These are phyloP conservation scores for Sympetrum striolatum DNA, from an alignment of 2,888 invertebrate species.

Conservation along the genomic window DNA sequence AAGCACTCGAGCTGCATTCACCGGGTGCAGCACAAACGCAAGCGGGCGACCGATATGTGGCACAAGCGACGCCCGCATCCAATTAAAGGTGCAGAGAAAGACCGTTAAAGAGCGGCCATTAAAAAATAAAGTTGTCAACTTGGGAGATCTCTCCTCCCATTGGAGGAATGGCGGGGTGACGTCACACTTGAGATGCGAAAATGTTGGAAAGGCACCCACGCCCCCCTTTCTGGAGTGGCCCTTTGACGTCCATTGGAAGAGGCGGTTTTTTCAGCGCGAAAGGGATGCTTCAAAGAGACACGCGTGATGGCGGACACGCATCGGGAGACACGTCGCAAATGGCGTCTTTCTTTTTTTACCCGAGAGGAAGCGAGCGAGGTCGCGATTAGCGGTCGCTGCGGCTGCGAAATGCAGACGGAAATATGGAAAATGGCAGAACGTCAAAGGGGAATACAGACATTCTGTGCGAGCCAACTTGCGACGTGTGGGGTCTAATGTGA, in stretches of 20 bases:
- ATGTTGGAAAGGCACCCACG: not conserved
- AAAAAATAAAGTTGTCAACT: not conserved
- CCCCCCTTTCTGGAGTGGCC: too few species aligned
- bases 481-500: too few species aligned
- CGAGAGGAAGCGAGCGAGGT: not conserved
- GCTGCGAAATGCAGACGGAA: not conserved
- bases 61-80: not conserved
- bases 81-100: not conserved
- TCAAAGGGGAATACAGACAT: too few species aligned
- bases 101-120: not conserved
- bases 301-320: constrained; percentile 24
- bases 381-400: not conserved
- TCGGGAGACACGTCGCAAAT: not conserved
- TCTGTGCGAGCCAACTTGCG: too few species aligned
- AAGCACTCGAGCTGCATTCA: too few species aligned
- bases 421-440: too few species aligned
- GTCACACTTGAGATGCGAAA: not conserved
- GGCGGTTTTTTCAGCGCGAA: not conserved
- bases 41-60: too few species aligned
- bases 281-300: not conserved
- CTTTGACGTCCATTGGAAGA: too few species aligned
- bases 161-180: not conserved
- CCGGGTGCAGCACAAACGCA: too few species aligned
- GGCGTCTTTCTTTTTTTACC: not conserved
- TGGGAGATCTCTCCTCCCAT: not conserved